A percentile compares a stretch with the other conserved stretches of the same genome.
phyloP scores from a whole-genome alignment of 2,113 vertebrate genomes.

The Mola mola region DNA sequence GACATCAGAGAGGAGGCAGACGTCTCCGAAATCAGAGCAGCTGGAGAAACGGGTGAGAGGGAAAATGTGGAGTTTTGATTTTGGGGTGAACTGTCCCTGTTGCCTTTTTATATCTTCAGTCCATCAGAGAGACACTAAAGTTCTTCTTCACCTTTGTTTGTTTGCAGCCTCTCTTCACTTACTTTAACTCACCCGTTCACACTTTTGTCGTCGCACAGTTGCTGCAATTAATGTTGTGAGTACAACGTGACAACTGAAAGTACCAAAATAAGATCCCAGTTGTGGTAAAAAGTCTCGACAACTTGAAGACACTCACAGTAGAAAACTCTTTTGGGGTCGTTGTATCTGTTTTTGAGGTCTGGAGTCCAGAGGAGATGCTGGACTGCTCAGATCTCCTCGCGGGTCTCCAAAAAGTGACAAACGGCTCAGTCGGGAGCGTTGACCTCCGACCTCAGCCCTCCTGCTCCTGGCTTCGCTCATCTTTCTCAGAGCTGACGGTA shows the following conservation, averaged over 20 bases:
- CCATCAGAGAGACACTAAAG: too few species aligned
- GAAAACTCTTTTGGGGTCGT: constrained; percentile 27
- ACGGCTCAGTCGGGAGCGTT: constrained; percentile 43
- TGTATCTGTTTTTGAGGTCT: constrained; percentile 12
- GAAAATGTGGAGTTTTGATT: neutral
- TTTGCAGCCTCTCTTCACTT: too few species aligned
- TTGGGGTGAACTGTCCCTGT: neutral
- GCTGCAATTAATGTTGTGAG: neutral
- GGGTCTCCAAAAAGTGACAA: constrained; percentile 26
- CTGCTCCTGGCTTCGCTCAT: constrained; percentile 21
- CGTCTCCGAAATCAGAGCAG: too few species aligned
- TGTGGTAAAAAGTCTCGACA: too few species aligned
- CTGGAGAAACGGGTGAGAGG: too few species aligned
- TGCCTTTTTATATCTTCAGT: neutral
- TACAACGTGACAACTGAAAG: neutral
- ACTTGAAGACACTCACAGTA: constrained; percentile 33
- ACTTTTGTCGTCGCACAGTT: neutral
- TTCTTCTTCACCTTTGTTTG: too few species aligned
- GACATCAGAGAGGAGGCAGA: too few species aligned
- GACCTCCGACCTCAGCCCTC: constrained; percentile 52
- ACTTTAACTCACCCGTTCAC: too few species aligned
- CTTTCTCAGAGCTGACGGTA: constrained; percentile 11
- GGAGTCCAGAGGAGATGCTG: constrained; percentile 21
- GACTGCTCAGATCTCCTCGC: constrained; percentile 14
- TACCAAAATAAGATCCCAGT: neutral